Conservation (phyloP, 2,888 invertebrate genomes). For the Phyllotreta striolata region DNA sequence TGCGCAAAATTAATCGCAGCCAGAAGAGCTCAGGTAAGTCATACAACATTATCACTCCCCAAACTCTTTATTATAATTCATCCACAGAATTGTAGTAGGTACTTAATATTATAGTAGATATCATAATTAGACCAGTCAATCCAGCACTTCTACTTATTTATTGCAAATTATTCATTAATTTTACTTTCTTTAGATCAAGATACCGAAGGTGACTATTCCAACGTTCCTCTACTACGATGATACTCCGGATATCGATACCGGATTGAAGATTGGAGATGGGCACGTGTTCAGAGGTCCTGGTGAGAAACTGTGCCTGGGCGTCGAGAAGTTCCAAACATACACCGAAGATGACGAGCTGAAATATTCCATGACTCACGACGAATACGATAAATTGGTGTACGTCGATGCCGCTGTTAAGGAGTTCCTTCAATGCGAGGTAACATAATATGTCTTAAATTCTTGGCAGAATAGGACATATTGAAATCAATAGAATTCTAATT, state of each 20-base stretch:
- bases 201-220: slow-evolving; percentile 57
- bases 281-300: slow-evolving; percentile 56
- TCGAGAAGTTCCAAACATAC: slow-evolving; percentile 37
- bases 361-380: slow-evolving; percentile 68
- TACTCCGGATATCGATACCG: slow-evolving; percentile 58
- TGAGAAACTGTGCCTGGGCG: slow-evolving; percentile 61
- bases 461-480: no score
- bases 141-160: no score
- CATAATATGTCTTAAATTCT: no score
- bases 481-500: no score
- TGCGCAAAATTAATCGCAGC: slow-evolving; percentile 63
- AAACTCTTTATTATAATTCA: no score
- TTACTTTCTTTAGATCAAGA: slow-evolving; percentile 53
- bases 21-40: slow-evolving; percentile 63
- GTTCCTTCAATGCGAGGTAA: slow-evolving; percentile 68
- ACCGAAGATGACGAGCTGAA: slow-evolving; percentile 60
- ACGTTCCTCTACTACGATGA: slow-evolving; percentile 58
- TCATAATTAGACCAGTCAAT: no score
- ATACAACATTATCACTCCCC: neutral
- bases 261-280: slow-evolving; percentile 61
- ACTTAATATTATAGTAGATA: no score
- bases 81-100: no score
- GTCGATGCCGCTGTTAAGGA: slow-evolving; percentile 69
- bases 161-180: neutral
- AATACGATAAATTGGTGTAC: slow-evolving; percentile 68